Evolutionary conservation across 2,797 vertebrate genomes (phyloP), one percentile per base, ranked within the genome.

Genomic region (Pristis pectinata): DNA sequence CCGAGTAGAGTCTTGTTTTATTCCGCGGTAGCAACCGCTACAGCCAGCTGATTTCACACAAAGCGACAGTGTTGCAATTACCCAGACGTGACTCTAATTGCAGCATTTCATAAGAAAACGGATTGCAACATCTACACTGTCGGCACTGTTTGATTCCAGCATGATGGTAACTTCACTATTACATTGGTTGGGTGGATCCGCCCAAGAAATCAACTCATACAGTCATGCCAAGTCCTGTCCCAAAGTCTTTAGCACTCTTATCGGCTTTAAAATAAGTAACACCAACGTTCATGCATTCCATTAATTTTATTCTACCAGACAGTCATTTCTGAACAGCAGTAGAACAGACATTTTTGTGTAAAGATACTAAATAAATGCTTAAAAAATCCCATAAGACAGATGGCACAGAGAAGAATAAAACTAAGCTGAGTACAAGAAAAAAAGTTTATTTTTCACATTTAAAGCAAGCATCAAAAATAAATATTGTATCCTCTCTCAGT

Each of bases 271-370:
- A 94, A n/a, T 53, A 74, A 94, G 30, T 22, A n/a, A 76, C 92
- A 56, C 70, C 13, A 72, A 94, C 15, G 93, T 93, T 24, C 79
- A 24, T 96, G 98, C 98, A 98, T 98, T 98, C 98, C 98, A 98
- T 98, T 98, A 97, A 98, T 97, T 99, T 98, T 99, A 99, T 99
- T 99, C 97, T 98, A 98, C 98, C 99, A 98, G 99, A 97, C 96
- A 97, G 94, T 96, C 87, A 95, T 97, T 96, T 96, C 97, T 97
- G 97, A 99, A 99, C 98, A 99, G 98, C 97, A 97, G 92, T 94
- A 94, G 92, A 94, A 94, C 98, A 98, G 98, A 97, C 96, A 96
- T 97, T 94, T 96, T 96, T 98, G 92, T 94, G 72, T 91, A 94
- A 94, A 94, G 92, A 56, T 94, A 94, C 92, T 94, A 94, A 94